Evolutionary conservation across 2,888 invertebrate genomes (phyloP).

Genomic region (Noctua janthina): DNA sequence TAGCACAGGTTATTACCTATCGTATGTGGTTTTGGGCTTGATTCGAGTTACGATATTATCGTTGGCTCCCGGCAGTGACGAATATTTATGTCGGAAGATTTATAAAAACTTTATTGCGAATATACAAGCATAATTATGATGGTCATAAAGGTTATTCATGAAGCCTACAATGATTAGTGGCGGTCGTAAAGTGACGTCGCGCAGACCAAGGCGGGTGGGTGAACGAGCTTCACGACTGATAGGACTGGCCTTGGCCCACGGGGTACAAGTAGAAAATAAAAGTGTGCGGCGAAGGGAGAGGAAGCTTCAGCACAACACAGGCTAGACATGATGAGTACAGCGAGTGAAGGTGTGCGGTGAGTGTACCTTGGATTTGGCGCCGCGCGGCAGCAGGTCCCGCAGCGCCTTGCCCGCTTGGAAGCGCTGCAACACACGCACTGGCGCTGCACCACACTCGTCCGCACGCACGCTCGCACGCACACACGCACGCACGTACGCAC

Average conservation of each 20-base stretch:
- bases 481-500: neutral
- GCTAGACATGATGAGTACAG: neutral
- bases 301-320: neutral
- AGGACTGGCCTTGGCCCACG: neutral
- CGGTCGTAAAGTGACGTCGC: neutral
- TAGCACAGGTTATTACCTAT: neutral
- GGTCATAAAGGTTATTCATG: neutral
- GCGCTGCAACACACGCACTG: conserved; percentile 83
- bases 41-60: conserved; percentile 1
- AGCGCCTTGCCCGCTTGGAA: conserved; percentile 80
- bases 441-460: conserved; percentile 67
- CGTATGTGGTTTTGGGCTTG: neutral
- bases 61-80: conserved; percentile 16
- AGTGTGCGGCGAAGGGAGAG: neutral
- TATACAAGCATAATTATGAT: neutral
- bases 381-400: conserved; percentile 80
- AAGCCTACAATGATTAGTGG: conserved; percentile 4
- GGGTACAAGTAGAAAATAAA: neutral
- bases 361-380: conserved; percentile 83
- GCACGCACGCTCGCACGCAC: neutral
- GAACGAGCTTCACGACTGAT: neutral
- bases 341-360: conserved; percentile 1
- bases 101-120: neutral
- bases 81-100: neutral
- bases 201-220: neutral